Conservation (phyloP, 2,113 vertebrate species). For the Vulpes vulpes region DNA sequence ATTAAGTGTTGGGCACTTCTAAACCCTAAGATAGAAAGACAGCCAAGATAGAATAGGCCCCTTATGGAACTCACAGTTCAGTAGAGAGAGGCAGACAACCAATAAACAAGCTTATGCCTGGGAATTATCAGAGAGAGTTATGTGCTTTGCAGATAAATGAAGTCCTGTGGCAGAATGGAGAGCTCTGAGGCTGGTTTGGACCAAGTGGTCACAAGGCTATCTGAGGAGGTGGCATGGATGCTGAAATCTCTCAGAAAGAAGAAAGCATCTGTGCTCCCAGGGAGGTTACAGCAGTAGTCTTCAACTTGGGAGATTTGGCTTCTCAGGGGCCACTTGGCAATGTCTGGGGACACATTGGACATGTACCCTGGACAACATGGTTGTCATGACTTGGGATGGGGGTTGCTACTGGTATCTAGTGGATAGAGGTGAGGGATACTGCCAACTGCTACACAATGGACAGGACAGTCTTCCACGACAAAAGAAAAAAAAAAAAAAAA, state of each 20-base stretch:
- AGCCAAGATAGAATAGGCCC: not conserved
- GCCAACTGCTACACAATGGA: not conserved
- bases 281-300: too few relatives aligned
- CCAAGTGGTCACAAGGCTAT: not conserved
- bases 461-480: too few relatives aligned
- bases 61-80: not conserved
- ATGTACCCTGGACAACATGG: not conserved
- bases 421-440: not conserved
- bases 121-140: not conserved
- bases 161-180: accelerated
- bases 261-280: too few relatives aligned
- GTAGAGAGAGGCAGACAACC: not conserved
- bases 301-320: not conserved
- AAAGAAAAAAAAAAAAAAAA: not conserved
- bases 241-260: not conserved
- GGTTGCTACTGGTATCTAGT: not conserved
- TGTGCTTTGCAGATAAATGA: not conserved
- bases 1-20: not conserved
- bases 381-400: not conserved
- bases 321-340: too few relatives aligned
- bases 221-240: accelerated
- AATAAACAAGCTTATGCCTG: not conserved
- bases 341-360: not conserved
- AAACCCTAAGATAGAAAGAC: not conserved
- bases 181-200: not conserved